These are phyloP conservation scores for Noctua pronuba DNA, from an alignment of 2,888 invertebrate genomes.

Conservation along the genomic window DNA sequence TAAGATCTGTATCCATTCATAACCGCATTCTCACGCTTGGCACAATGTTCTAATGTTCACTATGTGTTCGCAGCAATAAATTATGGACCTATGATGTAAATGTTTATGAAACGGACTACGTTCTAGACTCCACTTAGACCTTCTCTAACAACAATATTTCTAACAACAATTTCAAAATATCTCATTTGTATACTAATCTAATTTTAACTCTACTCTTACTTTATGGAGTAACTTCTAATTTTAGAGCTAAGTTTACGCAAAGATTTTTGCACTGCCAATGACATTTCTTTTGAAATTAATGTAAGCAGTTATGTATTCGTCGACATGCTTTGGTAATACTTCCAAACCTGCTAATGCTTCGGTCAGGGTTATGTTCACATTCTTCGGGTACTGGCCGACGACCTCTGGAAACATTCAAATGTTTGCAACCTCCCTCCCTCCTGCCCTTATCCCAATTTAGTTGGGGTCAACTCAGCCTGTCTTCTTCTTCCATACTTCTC, in stretches of 20 bases:
- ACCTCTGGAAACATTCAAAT: not conserved
- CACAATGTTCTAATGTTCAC: conserved; percentile 34
- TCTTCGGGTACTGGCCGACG: not conserved
- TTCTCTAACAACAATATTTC: conserved; percentile 20
- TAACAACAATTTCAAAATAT: conserved; percentile 30
- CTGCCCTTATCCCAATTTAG: too few species aligned
- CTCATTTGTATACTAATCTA: conserved; percentile 41
- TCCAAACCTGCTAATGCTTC: conserved; percentile 2
- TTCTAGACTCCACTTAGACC: conserved; percentile 26
- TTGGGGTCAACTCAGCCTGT: too few species aligned
- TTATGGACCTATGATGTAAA: conserved; percentile 30
- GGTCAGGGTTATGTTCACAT: conserved; percentile 20
- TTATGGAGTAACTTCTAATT: conserved; percentile 33
- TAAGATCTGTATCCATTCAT: conserved; percentile 50
- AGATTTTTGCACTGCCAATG: conserved; percentile 19
- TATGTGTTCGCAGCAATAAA: conserved; percentile 26
- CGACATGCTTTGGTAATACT: conserved; percentile 20
- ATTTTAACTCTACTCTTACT: conserved; percentile 16
- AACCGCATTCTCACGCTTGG: conserved; percentile 52
- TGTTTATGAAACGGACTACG: not conserved
- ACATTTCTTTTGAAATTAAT: conserved; percentile 43
- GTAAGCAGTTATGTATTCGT: conserved; percentile 21
- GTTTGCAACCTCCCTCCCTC: not conserved
- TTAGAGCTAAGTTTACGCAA: conserved; percentile 24
- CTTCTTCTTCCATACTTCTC: too few species aligned